Evolutionary conservation across 2,113 vertebrate species (phyloP), one percentile per base, ranked within the genome.

Genomic region (Corythaixoides concolor): DNA sequence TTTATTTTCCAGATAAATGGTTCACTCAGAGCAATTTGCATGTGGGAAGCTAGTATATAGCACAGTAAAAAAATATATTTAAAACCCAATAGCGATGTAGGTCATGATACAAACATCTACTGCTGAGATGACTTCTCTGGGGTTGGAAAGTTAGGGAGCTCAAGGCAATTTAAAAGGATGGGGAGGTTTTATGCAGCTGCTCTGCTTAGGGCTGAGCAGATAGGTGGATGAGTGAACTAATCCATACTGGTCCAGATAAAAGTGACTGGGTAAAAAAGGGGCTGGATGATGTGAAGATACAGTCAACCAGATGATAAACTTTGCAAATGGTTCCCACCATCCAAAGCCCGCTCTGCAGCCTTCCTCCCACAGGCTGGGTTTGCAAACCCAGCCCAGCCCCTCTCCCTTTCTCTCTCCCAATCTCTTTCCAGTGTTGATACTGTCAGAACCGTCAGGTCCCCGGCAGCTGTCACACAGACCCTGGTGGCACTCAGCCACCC

Each of bases 1-100:
- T 97, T 97, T 97, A 95, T 97, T 97, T 97, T 93, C 91, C 88
- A 95, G 97, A 97, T 93, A 97, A 97, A 97, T 97, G 95, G 96
- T 92, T 97, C 94, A 93, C 89, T 96, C 96, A 83, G 92, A 97
- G 96, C 94, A 95, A 96, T 97, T 96, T 96, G 94, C 96, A 97
- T 93, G 93, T 95, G 95, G 95, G 93, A 96, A 97, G 84, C 92
- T 69, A 66, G 95, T 87, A 69, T 76, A 97, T 37, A 83, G 84
- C 94, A 89, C 67, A 80, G 80, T 30, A 50, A 93, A 93, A 93
- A 83, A 59, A n/a, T 35, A 33, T 50, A 79, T 94, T 94, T 92
- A 92, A 97, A 93, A 95, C 66, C 88, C 95, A 96, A 93, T 95
- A 95, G 92, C 84, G 91, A 92, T 94, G 92, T 95, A 97, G 94